Conservation (phyloP, 2,797 vertebrate species). For the Coregonus sp. region DNA sequence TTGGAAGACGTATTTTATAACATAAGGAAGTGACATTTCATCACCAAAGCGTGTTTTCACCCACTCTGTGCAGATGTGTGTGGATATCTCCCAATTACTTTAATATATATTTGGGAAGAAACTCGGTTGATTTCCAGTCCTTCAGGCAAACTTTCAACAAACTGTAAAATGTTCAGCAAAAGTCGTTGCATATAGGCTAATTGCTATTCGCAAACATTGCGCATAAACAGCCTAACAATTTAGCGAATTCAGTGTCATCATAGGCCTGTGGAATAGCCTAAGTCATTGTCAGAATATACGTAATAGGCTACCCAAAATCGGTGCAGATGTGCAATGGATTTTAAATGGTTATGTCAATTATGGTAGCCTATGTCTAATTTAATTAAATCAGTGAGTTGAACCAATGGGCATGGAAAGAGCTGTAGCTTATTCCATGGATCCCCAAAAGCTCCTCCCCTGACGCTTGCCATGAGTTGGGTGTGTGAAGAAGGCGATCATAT, state of each 20-base stretch:
- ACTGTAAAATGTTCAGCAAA: not conserved
- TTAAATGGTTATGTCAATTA: conserved; percentile 51
- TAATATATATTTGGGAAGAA: not conserved
- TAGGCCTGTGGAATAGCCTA: not conserved
- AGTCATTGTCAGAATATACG: not conserved
- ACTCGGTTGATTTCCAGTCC: not conserved
- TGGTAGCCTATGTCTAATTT: conserved; percentile 83
- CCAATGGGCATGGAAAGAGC: conserved; percentile 71
- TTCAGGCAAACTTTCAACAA: not conserved
- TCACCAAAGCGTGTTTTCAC: too few relatives aligned
- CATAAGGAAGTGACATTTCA: too few relatives aligned
- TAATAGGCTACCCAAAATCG: not conserved
- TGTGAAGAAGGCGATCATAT: conserved; percentile 68
- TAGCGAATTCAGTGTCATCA: not conserved
- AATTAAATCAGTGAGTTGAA: conserved; percentile 76
- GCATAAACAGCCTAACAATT: not conserved
- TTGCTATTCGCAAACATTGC: not conserved
- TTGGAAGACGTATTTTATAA: too few relatives aligned
- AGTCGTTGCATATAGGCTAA: not conserved
- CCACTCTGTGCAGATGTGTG: not conserved
- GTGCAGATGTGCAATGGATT: not conserved
- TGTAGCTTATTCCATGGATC: conserved; percentile 49
- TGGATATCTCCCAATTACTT: not conserved
- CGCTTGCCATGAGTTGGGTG: conserved; percentile 54
- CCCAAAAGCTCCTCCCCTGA: conserved; percentile 71